Evolutionary conservation across 92 coral and sea anemone species (phyloP).

Genomic region (Porites divaricata): DNA sequence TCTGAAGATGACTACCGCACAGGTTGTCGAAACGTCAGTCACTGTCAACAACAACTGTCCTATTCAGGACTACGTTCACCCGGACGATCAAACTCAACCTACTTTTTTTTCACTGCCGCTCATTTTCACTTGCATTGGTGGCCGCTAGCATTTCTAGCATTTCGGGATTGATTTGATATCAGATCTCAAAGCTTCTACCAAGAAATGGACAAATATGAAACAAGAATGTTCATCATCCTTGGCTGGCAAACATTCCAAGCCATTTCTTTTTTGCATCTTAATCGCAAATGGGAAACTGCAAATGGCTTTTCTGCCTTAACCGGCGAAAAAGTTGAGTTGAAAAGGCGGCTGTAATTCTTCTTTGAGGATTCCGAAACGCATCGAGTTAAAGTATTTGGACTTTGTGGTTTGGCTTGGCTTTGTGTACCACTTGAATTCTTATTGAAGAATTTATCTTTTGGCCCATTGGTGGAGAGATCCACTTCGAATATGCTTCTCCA

Average conservation of each 20-base stretch:
- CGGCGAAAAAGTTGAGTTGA: conserved; percentile 45
- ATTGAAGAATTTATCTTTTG: conserved; percentile 39
- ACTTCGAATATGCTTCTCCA: conserved; percentile 39
- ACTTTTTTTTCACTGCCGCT: no score
- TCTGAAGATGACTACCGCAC: no score
- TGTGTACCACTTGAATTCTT: conserved; percentile 18
- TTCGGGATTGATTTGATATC: conserved; percentile 51
- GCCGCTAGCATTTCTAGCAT: no score
- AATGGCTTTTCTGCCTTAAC: conserved; percentile 30
- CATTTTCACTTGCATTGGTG: no score
- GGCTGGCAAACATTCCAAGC: conserved; percentile 35
- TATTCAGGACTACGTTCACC: no score
- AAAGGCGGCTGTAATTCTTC: conserved; percentile 42
- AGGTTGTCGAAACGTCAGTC: no score
- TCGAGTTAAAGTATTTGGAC: conserved; percentile 18
- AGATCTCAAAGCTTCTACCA: conserved; percentile 44
- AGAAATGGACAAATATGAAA: conserved; percentile 53
- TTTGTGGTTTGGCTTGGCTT: conserved; percentile 34
- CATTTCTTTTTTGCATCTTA: conserved; percentile 37
- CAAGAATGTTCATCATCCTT: conserved; percentile 57
- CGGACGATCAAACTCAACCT: no score
- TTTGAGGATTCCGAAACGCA: conserved; percentile 34
- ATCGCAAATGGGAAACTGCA: conserved; percentile 32
- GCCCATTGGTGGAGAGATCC: conserved; percentile 38
- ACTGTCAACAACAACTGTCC: no score